Conservation (phyloP, 2,888 invertebrate genomes). For the Ormyrus rosae region DNA sequence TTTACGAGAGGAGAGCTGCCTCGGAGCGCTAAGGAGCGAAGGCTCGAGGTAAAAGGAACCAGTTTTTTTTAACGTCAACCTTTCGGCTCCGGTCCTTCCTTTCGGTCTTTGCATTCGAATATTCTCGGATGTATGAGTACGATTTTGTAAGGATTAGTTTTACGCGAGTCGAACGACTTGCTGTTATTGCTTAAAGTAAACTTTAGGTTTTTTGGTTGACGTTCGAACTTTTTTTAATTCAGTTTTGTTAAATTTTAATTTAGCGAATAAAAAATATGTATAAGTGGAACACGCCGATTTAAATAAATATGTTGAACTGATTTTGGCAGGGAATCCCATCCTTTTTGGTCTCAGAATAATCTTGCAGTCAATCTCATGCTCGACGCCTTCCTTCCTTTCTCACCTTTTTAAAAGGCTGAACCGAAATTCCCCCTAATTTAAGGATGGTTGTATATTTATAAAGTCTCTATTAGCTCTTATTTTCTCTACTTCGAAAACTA, state of each 20-base stretch:
- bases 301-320: constrained; percentile 23
- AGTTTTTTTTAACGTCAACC: constrained; percentile 58
- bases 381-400: not conserved
- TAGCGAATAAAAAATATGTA: constrained; percentile 18
- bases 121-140: not conserved
- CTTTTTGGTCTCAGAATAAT: constrained; percentile 32
- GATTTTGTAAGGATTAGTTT: no score
- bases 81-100: constrained; percentile 39
- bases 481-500: no score
- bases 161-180: no score
- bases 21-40: not conserved
- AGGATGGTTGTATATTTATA: constrained; percentile 12
- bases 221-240: no score
- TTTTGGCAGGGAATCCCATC: constrained; percentile 19
- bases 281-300: not conserved
- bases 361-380: constrained; percentile 33
- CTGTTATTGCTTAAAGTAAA: no score
- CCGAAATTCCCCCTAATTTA: constrained; percentile 32
- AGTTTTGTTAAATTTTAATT: not conserved
- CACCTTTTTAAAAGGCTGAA: not conserved
- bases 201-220: no score
- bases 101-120: constrained; percentile 55
- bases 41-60: constrained; percentile 50
- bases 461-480: constrained; percentile 15
- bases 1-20: constrained; percentile 25